Percentiles rank a stretch among this genome's conserved stretches.
Evolutionary conservation across 2,113 vertebrate genomes (phyloP).

Genomic region (Gymnocephalus cernua): DNA sequence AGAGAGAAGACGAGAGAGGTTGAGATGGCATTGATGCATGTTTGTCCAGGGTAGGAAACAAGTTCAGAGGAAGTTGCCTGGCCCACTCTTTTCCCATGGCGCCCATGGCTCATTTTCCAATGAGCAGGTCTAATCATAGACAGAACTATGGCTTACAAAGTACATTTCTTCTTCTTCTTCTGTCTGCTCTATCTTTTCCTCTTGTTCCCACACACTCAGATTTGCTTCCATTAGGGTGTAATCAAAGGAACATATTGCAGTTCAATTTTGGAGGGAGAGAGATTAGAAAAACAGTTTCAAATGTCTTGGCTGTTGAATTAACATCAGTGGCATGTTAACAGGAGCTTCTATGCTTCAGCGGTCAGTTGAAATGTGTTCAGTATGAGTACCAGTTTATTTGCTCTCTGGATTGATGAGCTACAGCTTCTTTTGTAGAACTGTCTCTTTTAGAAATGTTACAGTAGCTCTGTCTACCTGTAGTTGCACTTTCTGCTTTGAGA

Average conservation of each 20-base stretch:
- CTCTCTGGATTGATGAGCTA: conserved; percentile 2
- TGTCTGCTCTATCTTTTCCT: conserved; percentile 8
- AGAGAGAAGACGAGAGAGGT: conserved; percentile 11
- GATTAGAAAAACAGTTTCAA: conserved; percentile 35
- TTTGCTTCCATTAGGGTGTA: conserved; percentile 38
- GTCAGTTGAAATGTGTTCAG: conserved; percentile 27
- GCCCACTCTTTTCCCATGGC: conserved; percentile 58
- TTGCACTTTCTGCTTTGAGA: conserved; percentile 7
- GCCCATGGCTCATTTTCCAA: not conserved
- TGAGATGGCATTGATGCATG: conserved; percentile 48
- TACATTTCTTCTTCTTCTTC: conserved; percentile 10
- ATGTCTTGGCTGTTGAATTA: conserved; percentile 29
- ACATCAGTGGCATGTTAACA: conserved; percentile 26
- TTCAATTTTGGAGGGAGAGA: conserved; percentile 14
- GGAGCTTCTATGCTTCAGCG: conserved; percentile 27
- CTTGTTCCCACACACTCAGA: conserved; percentile 22
- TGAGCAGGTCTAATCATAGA: conserved; percentile 43
- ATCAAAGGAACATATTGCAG: conserved; percentile 15
- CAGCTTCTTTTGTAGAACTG: not conserved
- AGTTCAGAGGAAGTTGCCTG: conserved; percentile 52
- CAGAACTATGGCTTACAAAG: conserved; percentile 6
- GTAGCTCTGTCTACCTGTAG: conserved; percentile 1
- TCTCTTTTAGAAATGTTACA: conserved; percentile 4
- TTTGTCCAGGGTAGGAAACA: conserved; percentile 42
- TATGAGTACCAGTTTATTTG: conserved; percentile 25